Conservation (phyloP, 2,797 vertebrate species). For the Scyliorhinus canicula region DNA sequence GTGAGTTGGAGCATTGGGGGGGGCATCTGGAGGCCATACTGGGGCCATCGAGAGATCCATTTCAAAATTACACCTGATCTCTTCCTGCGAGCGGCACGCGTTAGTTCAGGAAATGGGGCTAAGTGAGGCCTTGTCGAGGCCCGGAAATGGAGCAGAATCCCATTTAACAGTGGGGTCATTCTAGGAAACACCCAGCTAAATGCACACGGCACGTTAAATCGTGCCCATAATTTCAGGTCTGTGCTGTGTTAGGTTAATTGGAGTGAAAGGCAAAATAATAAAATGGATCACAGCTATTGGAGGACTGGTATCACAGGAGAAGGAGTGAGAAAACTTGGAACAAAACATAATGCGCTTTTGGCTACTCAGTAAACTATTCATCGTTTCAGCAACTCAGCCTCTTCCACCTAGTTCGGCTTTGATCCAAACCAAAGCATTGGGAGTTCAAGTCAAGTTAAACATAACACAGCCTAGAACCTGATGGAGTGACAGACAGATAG, state of each 20-base stretch:
- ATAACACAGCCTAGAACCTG: no score
- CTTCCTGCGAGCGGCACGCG: no score
- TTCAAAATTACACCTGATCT: no score
- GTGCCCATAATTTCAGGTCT: neutral
- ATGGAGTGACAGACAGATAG: neutral
- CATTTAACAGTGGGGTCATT: no score
- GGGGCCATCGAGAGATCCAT: no score
- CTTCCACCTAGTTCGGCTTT: neutral
- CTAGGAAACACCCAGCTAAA: no score
- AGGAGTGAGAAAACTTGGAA: neutral
- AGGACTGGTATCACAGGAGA: neutral
- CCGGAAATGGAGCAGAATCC: no score
- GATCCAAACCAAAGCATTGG: neutral
- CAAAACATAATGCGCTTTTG: neutral
- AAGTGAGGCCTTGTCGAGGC: no score
- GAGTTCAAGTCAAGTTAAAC: neutral
- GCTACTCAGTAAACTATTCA: neutral
- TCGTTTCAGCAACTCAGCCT: neutral
- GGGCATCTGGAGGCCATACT: no score
- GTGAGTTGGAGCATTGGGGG: no score
- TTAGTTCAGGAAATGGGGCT: no score
- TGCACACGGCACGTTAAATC: no score
- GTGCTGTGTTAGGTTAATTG: neutral
- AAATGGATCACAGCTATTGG: neutral
- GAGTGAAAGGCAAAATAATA: neutral